These are phyloP conservation scores for Sebastiscus albofasciatus DNA, from an alignment of 2,797 vertebrate species.

Conservation along the genomic window DNA sequence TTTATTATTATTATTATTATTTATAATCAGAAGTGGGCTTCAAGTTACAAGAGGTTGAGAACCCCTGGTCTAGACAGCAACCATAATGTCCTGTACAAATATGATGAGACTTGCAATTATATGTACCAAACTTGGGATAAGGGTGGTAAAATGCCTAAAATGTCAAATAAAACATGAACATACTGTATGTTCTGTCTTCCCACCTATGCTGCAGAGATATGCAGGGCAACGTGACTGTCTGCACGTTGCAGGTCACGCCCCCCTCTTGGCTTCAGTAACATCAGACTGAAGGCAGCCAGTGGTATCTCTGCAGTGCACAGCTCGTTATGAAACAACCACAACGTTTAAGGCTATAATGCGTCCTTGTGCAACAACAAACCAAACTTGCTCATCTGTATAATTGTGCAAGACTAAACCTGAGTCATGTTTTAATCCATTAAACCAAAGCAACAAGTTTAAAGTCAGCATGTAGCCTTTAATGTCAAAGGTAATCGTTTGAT, in stretches of 20 bases:
- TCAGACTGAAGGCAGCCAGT: not conserved
- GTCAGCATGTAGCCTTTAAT: conserved; percentile 55
- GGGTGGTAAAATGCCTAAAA: not conserved
- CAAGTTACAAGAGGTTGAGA: too few species aligned
- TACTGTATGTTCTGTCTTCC: not conserved
- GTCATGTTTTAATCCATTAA: rapidly evolving
- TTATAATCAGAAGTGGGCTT: too few species aligned
- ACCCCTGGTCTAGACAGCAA: not conserved
- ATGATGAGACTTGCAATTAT: not conserved
- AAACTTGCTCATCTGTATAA: not conserved
- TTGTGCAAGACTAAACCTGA: not conserved
- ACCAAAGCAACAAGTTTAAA: not conserved
- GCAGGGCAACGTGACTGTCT: conserved; percentile 58
- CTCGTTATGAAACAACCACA: conserved; percentile 35
- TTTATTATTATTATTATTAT: too few species aligned
- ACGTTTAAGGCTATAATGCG: not conserved
- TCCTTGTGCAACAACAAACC: not conserved
- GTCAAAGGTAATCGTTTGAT: conserved; percentile 70
- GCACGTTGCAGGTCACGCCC: conserved; percentile 55
- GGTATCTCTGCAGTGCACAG: conserved; percentile 3
- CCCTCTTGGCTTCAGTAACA: not conserved
- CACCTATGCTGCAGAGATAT: conserved; percentile 1
- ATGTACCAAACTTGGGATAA: rapidly evolving
- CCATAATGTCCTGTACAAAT: not conserved
- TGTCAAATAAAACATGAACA: not conserved